Evolutionary conservation across 1,140 invertebrate genomes (phyloP).

Genomic region (Meloidogyne floridensis): DNA sequence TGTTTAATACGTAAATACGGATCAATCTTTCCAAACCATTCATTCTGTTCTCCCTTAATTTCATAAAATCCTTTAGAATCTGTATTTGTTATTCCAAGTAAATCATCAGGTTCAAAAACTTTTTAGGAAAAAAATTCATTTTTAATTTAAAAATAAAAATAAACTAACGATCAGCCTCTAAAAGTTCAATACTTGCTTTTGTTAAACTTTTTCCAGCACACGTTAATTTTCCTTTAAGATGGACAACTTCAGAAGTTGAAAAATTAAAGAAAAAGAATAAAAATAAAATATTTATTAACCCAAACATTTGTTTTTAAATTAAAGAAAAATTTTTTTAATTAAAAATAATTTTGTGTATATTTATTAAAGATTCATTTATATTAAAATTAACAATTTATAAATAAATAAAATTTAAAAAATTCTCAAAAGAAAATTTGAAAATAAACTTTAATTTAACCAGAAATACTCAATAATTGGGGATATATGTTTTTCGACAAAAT

Average conservation of each 20-base stretch:
- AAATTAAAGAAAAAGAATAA: background rate
- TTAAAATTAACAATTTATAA: too few relatives aligned
- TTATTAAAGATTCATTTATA: too few relatives aligned
- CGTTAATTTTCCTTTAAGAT: background rate
- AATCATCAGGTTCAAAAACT: constrained; percentile 5
- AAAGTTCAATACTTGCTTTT: background rate
- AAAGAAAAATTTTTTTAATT: background rate
- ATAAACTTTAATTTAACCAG: too few relatives aligned
- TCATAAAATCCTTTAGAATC: background rate
- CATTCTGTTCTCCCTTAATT: constrained; percentile 13
- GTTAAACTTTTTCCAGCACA: background rate
- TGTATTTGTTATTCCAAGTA: background rate
- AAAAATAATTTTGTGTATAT: too few relatives aligned
- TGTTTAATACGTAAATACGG: constrained; percentile 3
- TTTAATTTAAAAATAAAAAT: background rate
- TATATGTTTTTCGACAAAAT: too few relatives aligned
- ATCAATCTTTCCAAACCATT: background rate
- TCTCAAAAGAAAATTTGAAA: too few relatives aligned
- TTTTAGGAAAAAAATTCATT: background rate
- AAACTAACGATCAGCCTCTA: background rate
- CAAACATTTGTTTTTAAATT: background rate
- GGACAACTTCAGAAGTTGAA: background rate
- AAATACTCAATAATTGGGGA: too few relatives aligned
- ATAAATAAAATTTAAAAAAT: too few relatives aligned
- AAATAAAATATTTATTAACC: background rate